Base-by-base conservation (phyloP, 2,113 vertebrate species). In the Xenopus borealis region DNA sequence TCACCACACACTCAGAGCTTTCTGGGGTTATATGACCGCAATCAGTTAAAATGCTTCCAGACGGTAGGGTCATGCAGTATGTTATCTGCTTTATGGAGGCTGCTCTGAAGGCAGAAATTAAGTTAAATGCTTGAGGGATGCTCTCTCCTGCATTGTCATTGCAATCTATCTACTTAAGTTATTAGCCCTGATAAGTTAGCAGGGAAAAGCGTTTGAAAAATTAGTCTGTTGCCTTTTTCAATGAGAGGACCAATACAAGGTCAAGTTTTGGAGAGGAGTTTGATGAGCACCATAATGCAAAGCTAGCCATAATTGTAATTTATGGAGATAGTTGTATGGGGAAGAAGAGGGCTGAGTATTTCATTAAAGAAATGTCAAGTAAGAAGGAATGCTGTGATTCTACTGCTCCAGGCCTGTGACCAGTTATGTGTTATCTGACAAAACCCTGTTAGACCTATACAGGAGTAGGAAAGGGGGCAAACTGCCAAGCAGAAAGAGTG, bases 41-140 rank as follows among this genome's bases (percentile, higher is more conserved):
- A 77, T 77, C 74, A 77, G 66, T 55, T 64, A 64, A 64, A 77
- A 64, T 77, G 50, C 62, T 77, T 77, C 74, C 74, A 77, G 74
- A 77, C 74, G 23, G 46, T 52, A 14, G 50, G 59, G 59, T 76
- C 66, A 76, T 17, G 13, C 10, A 45, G 59, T 10, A 12, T 52
- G 66, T 77, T 77, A 77, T 77, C 74, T 64, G 1, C 46, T 23
- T 23, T 20, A 18, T 40, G 58, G 27, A 68, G 46, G 14, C 17
- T 27, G 23, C 23, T 27, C 23, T 27, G 3, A 27, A 27, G 23
- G 23, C 23, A 18, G 59, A 45, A 33, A 10, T 44, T 9, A n/a
- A 63, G 66, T 53, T 55, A 70, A 62, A 77, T 64, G 23, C 59
- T 70, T 45, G 2, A 77, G 59, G 18, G 58, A 76, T 64, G 59